Base-by-base conservation (phyloP, 2,797 vertebrate genomes). In the Micropoecilia bifurca region DNA sequence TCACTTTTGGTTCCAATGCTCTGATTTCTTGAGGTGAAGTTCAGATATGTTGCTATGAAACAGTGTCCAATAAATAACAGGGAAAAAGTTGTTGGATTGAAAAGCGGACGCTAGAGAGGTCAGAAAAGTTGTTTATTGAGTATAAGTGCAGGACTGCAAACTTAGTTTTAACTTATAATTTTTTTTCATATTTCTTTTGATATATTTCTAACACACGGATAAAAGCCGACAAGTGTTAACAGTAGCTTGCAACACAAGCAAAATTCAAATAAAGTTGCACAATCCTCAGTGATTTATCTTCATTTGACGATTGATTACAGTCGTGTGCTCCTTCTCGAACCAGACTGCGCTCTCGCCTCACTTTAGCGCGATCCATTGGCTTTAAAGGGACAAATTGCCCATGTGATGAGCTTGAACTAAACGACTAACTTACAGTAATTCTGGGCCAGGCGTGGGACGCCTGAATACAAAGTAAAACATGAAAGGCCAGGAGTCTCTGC, bases 351-450 rank as follows among this genome's bases (percentile, higher is more conserved):
- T 75, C 74, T 71, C 75, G 78, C 20, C 22, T n/a, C 39, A 22
- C 53, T 46, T 28, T 5, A 77, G 41, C 75, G 47, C 72, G 77
- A 45, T 46, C 10, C 4, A 81, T 85, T 46, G 77, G 48, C 79
- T 88, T 77, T 45, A 82, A 57, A 66, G 74, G 22, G 79, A 82
- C 61, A 89, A 89, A 92, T 87, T 68, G 6, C 33, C 83, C 33
- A 80, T 75, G 76, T 79, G 85, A 91, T 91, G 87, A 87, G 88
- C 81, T 87, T 84, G 81, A 90, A 86, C 86, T 81, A 89, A 93
- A 92, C 84, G 79, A 81, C 77, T 79, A 74, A 89, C 84, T 86
- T 76, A 78, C 83, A 88, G 83, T 90, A 91, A 88, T 84, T 88
- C 80, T 80, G 63, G 33, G 30, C 79, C 79, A 80, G 85, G 80